Base-by-base conservation (phyloP, 2,113 vertebrate species). In the Formicarius rufipectus region DNA sequence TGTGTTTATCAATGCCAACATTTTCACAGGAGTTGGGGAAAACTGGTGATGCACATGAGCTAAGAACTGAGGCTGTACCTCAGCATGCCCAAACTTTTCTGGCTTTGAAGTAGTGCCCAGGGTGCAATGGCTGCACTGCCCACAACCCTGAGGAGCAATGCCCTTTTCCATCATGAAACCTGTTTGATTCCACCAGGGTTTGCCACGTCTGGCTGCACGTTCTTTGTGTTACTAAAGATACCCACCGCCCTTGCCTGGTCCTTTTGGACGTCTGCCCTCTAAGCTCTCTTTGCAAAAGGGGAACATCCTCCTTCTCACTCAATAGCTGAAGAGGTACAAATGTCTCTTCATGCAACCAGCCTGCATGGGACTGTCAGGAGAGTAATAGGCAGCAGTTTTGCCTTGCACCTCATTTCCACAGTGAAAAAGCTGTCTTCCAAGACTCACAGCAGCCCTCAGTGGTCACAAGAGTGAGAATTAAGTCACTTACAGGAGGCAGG, bases 11-110 rank as follows among this genome's bases (percentile, higher is more conserved):
- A 82, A 74, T 77, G 89, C 75, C 78, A 96, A 86, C 50, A 78
- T 94, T 96, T 84, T 89, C 95, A 87, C 64, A 91, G 42, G 52
- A 87, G 33, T 28, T 74, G 90, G n/a, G 67, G 73, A 87, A 69
- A 80, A 50, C 53, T 60, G 67, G 78, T 52, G 71, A 71, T 50
- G 42, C 47, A 27, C 20, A 21, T 0, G 3, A 58, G 83, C 64
- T 71, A 45, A 63, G 73, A 87, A 63, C 71, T 47, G 21, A 45
- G 47, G 80, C 39, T 74, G 27, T 75, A 84, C 56, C 50, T 83
- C 6, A 5, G 28, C 23, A 40, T 78, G 71, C 35, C 49, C 50
- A 75, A 87, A 56, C 20, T n/a, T 76, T 68, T 78, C 30, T 14
- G 37, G 73, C 37, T 94, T 76, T 82, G 52, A 75, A 69, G 25